Conservation (phyloP, 2,888 invertebrate genomes). For the Andrena fulva region DNA sequence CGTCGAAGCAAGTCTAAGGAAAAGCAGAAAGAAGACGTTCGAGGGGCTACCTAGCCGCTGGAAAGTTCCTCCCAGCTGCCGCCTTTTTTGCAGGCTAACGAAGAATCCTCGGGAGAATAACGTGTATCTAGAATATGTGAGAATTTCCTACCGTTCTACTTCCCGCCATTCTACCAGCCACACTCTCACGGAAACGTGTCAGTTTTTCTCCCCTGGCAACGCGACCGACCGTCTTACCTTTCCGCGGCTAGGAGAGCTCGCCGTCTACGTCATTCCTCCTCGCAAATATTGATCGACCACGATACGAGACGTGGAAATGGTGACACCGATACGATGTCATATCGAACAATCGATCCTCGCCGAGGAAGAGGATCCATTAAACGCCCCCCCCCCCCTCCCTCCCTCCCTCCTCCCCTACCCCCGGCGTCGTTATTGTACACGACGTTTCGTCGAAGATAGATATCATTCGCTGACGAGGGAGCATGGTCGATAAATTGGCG, state of each 20-base stretch:
- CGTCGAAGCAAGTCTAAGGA: slow-evolving; percentile 17
- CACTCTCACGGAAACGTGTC: slow-evolving; percentile 56
- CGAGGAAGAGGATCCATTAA: slow-evolving; percentile 4
- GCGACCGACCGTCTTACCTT: not conserved
- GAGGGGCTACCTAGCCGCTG: slow-evolving; percentile 1
- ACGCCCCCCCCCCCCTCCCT: not conserved
- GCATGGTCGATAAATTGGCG: slow-evolving; percentile 25
- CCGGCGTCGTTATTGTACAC: not conserved
- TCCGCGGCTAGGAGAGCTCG: not conserved
- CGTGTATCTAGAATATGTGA: slow-evolving; percentile 67
- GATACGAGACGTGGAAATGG: slow-evolving; percentile 10
- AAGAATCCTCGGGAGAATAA: slow-evolving; percentile 44
- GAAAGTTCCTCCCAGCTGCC: slow-evolving; percentile 23
- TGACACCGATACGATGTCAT: slow-evolving; percentile 18
- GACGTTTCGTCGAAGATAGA: slow-evolving; percentile 38
- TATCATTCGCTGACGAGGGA: slow-evolving; percentile 22
- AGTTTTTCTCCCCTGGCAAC: slow-evolving; percentile 46
- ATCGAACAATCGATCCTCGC: not conserved
- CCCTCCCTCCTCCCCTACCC: not conserved
- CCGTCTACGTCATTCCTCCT: slow-evolving; percentile 5
- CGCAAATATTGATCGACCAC: slow-evolving; percentile 40
- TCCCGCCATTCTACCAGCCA: slow-evolving; percentile 64
- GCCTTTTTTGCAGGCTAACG: slow-evolving; percentile 31
- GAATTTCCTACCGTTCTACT: slow-evolving; percentile 76
- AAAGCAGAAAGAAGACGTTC: slow-evolving; percentile 33